Base-by-base conservation (phyloP, 2,113 vertebrate species). In the Cephalopterus ornatus region DNA sequence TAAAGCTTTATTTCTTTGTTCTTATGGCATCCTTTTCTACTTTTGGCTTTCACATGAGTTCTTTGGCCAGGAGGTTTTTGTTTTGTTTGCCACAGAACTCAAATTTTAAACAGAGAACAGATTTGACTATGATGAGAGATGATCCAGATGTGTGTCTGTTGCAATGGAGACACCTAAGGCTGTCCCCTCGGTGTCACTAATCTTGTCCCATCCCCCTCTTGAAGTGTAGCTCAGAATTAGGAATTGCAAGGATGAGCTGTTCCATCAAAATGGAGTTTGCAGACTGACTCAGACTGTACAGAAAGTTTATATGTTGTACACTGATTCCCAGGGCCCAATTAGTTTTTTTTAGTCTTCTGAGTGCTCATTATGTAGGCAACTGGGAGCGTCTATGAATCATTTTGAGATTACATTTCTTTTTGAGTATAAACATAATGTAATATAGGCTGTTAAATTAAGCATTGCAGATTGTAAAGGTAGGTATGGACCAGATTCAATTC, bases 381-480 rank as follows among this genome's bases (percentile, higher is more conserved):
- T 67, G 28, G 77, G 71, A 80, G 47, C 39, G 46, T 53, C 85
- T 73, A 71, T 88, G 81, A 91, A 91, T 92, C 30, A 55, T 81
- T 92, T 95, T 75, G 59, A 84, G 50, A 88, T 80, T 73, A 32
- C 19, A 12, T 84, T 85, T 89, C 14, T 85, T 87, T 96, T 85
- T 73, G n/a, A 67, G 27, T 56, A 33, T 37, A 84, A 92, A 30
- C 18, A 58, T 80, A 92, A 82, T 75, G 15, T 41, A 76, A 82
- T 84, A 30, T 20, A 37, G 71, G 39, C 37, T 89, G 52, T 88
- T 84, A 91, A 95, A 83, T 80, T 87, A 88, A 85, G 58, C 30
- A 39, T 16, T 70, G 33, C 18, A 74, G 46, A 72, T 35, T 68
- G 50, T 68, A 68, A 79, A 84, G 47, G 65, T 52, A 77, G 49